Conservation (phyloP, 2,888 invertebrate genomes). For the Drosophila fungiperda region DNA sequence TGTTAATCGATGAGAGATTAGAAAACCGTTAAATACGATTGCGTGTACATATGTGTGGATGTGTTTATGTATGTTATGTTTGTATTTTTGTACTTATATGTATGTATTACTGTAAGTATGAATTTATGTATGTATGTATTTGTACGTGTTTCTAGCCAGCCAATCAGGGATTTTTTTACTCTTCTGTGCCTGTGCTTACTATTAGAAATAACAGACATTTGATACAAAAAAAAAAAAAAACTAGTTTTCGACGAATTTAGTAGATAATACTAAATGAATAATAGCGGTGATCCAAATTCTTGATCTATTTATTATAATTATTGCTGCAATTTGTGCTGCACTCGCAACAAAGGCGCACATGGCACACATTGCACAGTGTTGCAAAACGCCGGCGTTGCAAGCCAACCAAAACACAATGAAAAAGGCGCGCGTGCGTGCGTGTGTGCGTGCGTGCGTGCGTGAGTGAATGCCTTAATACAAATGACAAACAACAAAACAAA, state of each 20-base stretch:
- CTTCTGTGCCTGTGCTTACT: no score
- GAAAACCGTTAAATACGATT: no score
- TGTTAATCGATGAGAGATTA: no score
- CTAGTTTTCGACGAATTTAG: background rate
- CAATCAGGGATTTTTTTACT: no score
- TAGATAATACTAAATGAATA: background rate
- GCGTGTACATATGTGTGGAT: no score
- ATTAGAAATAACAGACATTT: no score
- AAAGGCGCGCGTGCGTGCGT: constrained; percentile 39
- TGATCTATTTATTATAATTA: background rate
- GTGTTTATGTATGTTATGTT: no score
- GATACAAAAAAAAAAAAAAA: no score
- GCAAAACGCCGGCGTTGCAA: constrained; percentile 38
- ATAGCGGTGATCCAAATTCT: background rate
- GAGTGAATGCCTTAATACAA: constrained; percentile 30
- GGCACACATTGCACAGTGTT: constrained; percentile 57
- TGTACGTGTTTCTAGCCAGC: no score
- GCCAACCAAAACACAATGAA: constrained; percentile 45
- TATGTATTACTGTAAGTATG: no score
- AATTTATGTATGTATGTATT: no score
- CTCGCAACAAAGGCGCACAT: constrained; percentile 53
- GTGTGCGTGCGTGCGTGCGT: constrained; percentile 46
- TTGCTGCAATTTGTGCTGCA: constrained; percentile 30
- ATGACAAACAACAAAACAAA: constrained; percentile 46
- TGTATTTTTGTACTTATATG: no score